Percentiles rank a stretch among this genome's conserved stretches.
phyloP scores from a whole-genome alignment of 2,888 invertebrate genomes.

The Lysandra bellargus region DNA sequence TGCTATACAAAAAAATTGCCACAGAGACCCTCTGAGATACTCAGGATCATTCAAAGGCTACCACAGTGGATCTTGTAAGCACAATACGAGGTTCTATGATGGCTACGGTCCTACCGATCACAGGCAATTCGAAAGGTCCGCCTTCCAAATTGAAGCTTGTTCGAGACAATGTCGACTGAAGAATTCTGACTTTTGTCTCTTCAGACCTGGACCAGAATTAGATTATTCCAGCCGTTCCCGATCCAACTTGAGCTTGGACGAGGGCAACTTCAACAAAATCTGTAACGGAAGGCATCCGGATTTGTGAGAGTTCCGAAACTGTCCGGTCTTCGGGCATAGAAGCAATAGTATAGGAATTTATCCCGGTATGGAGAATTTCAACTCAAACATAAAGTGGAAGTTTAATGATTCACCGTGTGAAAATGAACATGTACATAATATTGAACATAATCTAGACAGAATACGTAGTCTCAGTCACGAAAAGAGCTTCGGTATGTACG shows the following conservation, averaged over 20 bases:
- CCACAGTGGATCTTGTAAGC: constrained; percentile 65
- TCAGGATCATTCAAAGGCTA: constrained; percentile 75
- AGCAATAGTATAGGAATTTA: constrained; percentile 76
- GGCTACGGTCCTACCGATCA: constrained; percentile 68
- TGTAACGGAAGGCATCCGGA: constrained; percentile 76
- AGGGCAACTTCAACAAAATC: constrained; percentile 70
- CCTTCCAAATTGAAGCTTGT: constrained; percentile 75
- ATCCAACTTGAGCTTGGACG: constrained; percentile 75
- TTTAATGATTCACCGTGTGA: constrained; percentile 68
- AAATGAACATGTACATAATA: constrained; percentile 65
- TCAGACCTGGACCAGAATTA: constrained; percentile 65
- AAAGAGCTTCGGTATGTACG: constrained; percentile 62
- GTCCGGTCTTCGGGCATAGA: constrained; percentile 78
- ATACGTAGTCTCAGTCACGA: constrained; percentile 75
- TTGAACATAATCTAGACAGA: constrained; percentile 75
- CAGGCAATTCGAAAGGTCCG: constrained; percentile 69
- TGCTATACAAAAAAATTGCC: constrained; percentile 81
- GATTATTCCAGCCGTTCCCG: constrained; percentile 70
- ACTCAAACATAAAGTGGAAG: constrained; percentile 75
- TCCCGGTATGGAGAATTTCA: constrained; percentile 75
- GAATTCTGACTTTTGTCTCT: constrained; percentile 73
- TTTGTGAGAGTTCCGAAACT: constrained; percentile 78
- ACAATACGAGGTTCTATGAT: constrained; percentile 71
- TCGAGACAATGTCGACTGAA: constrained; percentile 73
- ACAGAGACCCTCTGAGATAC: constrained; percentile 67